Conservation (phyloP, 2,888 invertebrate genomes). For the Plebejus anna region DNA sequence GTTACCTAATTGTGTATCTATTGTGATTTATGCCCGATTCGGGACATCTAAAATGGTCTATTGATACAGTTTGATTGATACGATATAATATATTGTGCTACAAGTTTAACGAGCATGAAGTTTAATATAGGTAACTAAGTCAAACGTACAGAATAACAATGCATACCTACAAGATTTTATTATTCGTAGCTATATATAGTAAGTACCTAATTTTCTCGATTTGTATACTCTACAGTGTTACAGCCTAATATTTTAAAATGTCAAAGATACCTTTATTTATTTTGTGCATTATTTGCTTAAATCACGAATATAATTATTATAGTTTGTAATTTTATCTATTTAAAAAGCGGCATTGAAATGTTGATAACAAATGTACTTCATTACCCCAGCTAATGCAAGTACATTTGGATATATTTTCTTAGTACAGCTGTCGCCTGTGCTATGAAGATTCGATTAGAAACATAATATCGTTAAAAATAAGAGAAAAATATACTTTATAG, state of each 20-base stretch:
- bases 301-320: not conserved
- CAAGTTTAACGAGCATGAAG: not conserved
- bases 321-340: not conserved
- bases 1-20: not conserved
- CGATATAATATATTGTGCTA: not conserved
- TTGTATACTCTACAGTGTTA: not conserved
- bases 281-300: not conserved
- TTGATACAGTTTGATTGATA: not conserved
- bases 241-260: not conserved
- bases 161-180: not conserved
- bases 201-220: not conserved
- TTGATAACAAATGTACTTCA: constrained; percentile 58
- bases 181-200: too few relatives aligned
- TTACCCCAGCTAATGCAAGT: constrained; percentile 71
- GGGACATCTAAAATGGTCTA: not conserved
- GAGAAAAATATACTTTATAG: constrained; percentile 33
- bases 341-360: constrained; percentile 5
- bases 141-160: not conserved
- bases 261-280: not conserved
- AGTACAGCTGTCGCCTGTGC: constrained; percentile 40
- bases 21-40: not conserved
- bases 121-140: not conserved
- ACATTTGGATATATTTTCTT: constrained; percentile 53
- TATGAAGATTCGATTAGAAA: constrained; percentile 43
- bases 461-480: constrained; percentile 38